phyloP scores from a whole-genome alignment of 2,797 vertebrate genomes.

The Triplophysa bombifrons region DNA sequence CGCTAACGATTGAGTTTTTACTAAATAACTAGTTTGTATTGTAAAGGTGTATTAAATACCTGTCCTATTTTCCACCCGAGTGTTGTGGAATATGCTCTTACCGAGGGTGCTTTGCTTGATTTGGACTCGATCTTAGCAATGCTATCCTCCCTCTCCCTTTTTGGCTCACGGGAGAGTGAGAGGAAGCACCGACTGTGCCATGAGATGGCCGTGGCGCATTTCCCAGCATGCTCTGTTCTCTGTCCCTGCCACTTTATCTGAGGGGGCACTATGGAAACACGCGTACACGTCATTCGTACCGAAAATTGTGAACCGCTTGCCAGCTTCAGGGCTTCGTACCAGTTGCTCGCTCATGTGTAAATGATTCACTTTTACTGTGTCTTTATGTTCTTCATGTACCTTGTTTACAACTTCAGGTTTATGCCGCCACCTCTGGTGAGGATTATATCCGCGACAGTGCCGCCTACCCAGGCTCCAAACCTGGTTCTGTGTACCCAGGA shows the following conservation, averaged over 20 bases:
- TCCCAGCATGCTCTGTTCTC: conserved; percentile 75
- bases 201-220: conserved; percentile 75
- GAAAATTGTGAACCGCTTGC: conserved; percentile 13
- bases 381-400: conserved; percentile 35
- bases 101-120: conserved; percentile 29
- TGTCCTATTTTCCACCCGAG: not conserved
- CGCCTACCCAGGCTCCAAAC: conserved; percentile 86
- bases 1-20: conserved; percentile 2
- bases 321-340: conserved; percentile 24
- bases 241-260: conserved; percentile 55
- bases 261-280: conserved; percentile 62
- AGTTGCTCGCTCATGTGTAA: conserved; percentile 28
- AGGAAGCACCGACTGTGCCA: conserved; percentile 80
- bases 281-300: conserved; percentile 53
- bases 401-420: conserved; percentile 81
- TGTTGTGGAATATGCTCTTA: conserved; percentile 7
- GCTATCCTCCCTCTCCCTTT: conserved; percentile 66
- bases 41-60: no score
- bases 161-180: conserved; percentile 72
- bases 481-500: conserved; percentile 87
- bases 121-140: conserved; percentile 49
- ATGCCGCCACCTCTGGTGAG: conserved; percentile 92
- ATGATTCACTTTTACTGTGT: conserved; percentile 19
- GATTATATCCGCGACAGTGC: conserved; percentile 89
- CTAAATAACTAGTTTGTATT: no score